Evolutionary conservation across 2,113 vertebrate species (phyloP).

Genomic region (Amphiprion percula): DNA sequence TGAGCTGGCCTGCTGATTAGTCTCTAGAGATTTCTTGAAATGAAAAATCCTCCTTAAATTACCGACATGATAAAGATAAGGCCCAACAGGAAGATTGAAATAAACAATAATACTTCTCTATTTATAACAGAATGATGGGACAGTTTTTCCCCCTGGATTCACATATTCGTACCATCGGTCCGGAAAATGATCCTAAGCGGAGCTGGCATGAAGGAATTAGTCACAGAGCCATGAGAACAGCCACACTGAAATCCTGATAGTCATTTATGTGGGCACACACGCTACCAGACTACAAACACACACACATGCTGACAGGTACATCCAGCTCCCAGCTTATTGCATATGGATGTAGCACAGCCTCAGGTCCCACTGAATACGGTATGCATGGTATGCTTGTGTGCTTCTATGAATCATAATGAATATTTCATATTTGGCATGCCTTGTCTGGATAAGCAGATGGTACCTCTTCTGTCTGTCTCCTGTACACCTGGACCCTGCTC

Average conservation of each 20-base stretch:
- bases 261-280: constrained; percentile 38
- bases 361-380: constrained; percentile 40
- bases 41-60: too few species aligned
- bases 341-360: constrained; percentile 56
- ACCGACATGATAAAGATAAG: too few species aligned
- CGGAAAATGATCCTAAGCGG: constrained; percentile 25
- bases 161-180: neutral
- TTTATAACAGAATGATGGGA: neutral
- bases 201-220: constrained; percentile 58
- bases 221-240: constrained; percentile 43
- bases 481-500: constrained; percentile 69
- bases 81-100: too few species aligned
- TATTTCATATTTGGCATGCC: constrained; percentile 71
- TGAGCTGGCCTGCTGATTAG: too few species aligned
- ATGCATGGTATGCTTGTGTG: constrained; percentile 43
- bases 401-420: constrained; percentile 72
- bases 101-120: neutral
- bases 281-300: constrained; percentile 22
- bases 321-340: constrained; percentile 42
- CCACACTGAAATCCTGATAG: constrained; percentile 41
- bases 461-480: constrained; percentile 58
- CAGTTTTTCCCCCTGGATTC: neutral
- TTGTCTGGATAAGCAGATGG: constrained; percentile 75
- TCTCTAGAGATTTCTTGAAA: too few species aligned
- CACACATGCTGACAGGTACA: constrained; percentile 30